Evolutionary conservation across 2,888 invertebrate genomes (phyloP), one percentile per base, ranked within the genome.

Genomic region (Tyria jacobaeae): DNA sequence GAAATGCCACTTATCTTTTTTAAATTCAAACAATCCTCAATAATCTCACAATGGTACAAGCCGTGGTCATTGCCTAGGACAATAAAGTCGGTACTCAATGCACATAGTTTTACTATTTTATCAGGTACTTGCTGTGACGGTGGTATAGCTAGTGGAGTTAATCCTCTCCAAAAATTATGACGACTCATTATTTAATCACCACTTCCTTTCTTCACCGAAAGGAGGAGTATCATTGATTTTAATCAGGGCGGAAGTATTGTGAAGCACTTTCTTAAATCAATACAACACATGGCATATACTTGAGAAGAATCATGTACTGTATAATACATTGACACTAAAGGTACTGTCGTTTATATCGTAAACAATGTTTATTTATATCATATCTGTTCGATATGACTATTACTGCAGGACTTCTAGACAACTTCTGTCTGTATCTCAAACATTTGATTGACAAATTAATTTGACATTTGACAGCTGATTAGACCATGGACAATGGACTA

Each of bases 1-100:
- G 91, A 90, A 68, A 95, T 90, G 65, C 94, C 94, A 54, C 91
- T 89, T 57, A 94, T 88, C 82, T 89, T 94, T 68, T 90, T 90
- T 73, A 94, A 91, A 69, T 91, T 82, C 65, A 94, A 82, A 35
- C 84, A 84, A 66, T 91, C 88, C 14, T 90, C 89, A 70, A 87
- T 82, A 73, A 88, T 84, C 73, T 85, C 86, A 72, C 93, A 92
- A 70, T 85, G 83, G 79, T 93, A 94, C n/a, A 94, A 80, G 59
- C 88, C 86, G 85, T 94, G 93, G 84, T 93, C 92, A 78, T 85
- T 91, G 55, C 91, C 92, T 66, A 94, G 81, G 65, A 91, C 90
- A 79, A 94, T 86, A 76, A 91, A 91, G 72, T 92, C 88, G 62
- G 79, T 62, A 62, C 83, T 86, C 50, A 93, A 57, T 50, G 89